Conservation (phyloP, 2,797 vertebrate species). For the Mus spretus region DNA sequence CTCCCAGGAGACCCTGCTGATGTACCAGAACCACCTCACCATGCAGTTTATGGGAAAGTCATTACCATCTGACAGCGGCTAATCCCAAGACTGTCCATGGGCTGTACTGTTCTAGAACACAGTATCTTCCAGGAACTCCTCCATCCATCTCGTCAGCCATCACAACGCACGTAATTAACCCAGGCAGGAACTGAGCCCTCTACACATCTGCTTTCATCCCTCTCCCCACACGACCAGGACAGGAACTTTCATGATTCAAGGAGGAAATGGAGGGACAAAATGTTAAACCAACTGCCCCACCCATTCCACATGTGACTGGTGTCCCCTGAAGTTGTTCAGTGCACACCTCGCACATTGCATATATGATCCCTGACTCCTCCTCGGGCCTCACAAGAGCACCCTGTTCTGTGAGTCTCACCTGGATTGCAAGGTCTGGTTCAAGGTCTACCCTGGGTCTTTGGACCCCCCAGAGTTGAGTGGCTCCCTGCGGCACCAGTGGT, state of each 20-base stretch:
- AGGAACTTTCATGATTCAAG: background rate
- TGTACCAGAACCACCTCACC: background rate
- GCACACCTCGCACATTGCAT: background rate
- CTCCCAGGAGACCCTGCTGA: conserved; percentile 48
- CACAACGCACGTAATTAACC: accelerated
- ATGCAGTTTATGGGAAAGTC: background rate
- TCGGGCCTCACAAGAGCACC: background rate
- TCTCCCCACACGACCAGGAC: background rate
- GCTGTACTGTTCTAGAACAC: background rate
- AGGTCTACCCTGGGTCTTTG: background rate
- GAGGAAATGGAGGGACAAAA: background rate
- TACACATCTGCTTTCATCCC: background rate
- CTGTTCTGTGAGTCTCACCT: background rate
- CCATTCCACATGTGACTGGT: accelerated
- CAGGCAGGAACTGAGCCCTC: background rate
- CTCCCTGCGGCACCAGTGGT: background rate
- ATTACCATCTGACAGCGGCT: background rate
- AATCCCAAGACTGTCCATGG: background rate
- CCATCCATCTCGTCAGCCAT: background rate
- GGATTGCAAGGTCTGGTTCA: background rate
- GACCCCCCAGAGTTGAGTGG: background rate
- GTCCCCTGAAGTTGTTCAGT: background rate
- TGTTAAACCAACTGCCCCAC: background rate
- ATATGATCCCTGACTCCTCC: background rate
- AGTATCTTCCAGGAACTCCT: background rate